phyloP scores from a whole-genome alignment of 2,113 vertebrate species.

The Elgaria multicarinata region DNA sequence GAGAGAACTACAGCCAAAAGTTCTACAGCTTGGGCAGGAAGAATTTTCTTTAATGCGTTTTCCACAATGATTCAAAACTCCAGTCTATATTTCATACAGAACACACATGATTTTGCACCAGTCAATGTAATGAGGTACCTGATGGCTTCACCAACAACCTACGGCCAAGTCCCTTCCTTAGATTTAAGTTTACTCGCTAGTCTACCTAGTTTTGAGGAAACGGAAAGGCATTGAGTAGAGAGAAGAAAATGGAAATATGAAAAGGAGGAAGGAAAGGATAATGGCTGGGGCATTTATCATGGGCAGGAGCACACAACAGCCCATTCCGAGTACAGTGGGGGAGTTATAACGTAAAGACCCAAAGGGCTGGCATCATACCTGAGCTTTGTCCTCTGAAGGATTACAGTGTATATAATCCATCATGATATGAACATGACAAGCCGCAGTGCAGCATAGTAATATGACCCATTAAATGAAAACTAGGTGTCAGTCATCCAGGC shows the following conservation, averaged over 20 bases:
- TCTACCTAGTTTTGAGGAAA: background rate
- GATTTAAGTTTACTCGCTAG: background rate
- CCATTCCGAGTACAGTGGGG: background rate
- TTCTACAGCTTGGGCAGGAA: background rate
- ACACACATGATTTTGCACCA: background rate
- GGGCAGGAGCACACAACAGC: background rate
- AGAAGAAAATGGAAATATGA: background rate
- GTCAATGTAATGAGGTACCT: background rate
- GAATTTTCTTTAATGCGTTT: background rate
- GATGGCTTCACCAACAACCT: background rate
- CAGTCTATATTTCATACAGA: background rate
- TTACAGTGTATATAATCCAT: conserved; percentile 14
- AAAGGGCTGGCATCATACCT: background rate
- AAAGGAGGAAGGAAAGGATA: background rate
- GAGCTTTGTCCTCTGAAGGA: background rate
- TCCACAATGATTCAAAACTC: background rate
- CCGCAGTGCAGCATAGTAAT: conserved; percentile 24
- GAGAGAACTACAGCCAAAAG: background rate
- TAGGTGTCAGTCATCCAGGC: conserved; percentile 18
- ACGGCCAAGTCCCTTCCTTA: background rate
- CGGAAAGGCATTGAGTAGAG: background rate
- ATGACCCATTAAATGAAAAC: conserved; percentile 32
- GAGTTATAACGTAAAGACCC: background rate
- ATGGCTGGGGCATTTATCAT: background rate
- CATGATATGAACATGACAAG: conserved; percentile 2